Percentiles rank a stretch among this genome's conserved stretches.
phyloP scores from a whole-genome alignment of 2,888 invertebrate genomes.

The Stictocephala bisonia region DNA sequence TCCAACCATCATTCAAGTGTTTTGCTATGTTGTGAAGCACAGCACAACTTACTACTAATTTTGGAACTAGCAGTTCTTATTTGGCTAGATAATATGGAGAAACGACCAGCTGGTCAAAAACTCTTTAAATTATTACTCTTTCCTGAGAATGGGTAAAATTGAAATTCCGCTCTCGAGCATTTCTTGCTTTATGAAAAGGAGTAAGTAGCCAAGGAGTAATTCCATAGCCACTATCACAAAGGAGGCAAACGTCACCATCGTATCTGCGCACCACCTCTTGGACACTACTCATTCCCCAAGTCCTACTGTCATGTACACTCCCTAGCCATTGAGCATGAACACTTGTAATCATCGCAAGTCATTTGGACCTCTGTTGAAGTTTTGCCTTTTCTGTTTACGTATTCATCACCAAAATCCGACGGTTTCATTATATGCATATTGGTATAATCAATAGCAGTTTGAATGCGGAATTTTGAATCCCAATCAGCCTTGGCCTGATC shows the following conservation, averaged over 20 bases:
- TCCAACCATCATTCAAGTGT: too few species aligned
- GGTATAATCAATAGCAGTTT: too few species aligned
- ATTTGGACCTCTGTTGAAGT: neutral
- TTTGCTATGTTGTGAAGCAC: too few species aligned
- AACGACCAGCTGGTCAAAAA: too few species aligned
- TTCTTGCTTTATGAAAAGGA: conserved; percentile 2
- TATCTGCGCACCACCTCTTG: neutral
- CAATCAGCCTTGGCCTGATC: too few species aligned
- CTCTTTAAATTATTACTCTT: neutral
- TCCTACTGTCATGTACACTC: conserved; percentile 22
- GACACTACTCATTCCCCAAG: neutral
- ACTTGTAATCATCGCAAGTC: neutral
- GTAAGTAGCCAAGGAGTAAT: conserved; percentile 15
- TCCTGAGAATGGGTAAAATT: neutral
- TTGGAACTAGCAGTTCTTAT: too few species aligned
- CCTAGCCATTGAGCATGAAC: conserved; percentile 17
- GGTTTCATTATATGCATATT: too few species aligned
- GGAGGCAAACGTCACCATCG: conserved; percentile 15
- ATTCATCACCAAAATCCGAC: neutral
- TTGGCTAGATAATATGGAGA: too few species aligned
- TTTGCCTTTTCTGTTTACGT: neutral
- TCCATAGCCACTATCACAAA: conserved; percentile 25
- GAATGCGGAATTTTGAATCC: too few species aligned
- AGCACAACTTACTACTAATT: too few species aligned
- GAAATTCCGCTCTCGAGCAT: neutral